These are phyloP conservation scores for Phoenicopterus ruber DNA, from an alignment of 2,113 vertebrate genomes.

Conservation along the genomic window DNA sequence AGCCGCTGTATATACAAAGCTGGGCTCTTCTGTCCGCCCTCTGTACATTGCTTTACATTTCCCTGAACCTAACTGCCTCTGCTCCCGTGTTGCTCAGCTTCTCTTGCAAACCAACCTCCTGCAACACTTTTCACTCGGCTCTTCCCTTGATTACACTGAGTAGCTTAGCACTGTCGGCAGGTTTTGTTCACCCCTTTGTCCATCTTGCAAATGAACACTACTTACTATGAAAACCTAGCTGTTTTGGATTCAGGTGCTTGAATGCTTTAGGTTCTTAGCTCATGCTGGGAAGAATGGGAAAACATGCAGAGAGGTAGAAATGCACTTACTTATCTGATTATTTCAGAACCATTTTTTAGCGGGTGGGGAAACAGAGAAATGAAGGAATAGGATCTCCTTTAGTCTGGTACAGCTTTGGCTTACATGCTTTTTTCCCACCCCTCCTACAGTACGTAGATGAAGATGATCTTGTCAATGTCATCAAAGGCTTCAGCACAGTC, in stretches of 20 bases:
- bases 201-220: background rate
- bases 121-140: background rate
- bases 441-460: constrained; percentile 85
- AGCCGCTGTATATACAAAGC: background rate
- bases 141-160: background rate
- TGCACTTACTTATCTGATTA: background rate
- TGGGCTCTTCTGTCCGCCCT: background rate
- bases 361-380: background rate
- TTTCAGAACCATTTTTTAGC: background rate
- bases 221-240: background rate
- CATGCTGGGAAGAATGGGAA: background rate
- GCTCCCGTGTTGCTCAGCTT: background rate
- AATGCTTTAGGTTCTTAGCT: background rate
- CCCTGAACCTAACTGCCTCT: background rate
- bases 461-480: constrained; percentile 85
- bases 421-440: rapidly evolving
- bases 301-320: background rate
- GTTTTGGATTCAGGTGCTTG: background rate
- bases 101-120: background rate
- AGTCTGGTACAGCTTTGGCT: background rate
- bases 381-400: background rate
- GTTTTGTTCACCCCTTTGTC: background rate
- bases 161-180: background rate
- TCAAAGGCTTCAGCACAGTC: constrained; percentile 88
- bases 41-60: background rate